A percentile compares a stretch with the other conserved stretches of the same genome.
phyloP scores from a whole-genome alignment of 2,113 vertebrate species.

The Merops nubicus region DNA sequence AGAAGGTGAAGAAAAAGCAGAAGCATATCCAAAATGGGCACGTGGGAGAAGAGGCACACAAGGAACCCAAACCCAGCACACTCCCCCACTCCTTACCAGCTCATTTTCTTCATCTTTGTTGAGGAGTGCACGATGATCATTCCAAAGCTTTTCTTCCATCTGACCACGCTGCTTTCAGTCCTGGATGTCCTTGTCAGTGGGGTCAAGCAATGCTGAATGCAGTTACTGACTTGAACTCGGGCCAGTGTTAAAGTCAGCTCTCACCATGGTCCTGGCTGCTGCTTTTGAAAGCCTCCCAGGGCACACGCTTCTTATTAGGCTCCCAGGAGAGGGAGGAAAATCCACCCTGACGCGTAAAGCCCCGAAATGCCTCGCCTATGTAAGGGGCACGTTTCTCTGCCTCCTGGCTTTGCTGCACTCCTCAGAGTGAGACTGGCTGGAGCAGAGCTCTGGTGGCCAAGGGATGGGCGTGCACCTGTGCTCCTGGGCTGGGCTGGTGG shows the following conservation, averaged over 20 bases:
- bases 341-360: not conserved
- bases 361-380: not conserved
- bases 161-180: not conserved
- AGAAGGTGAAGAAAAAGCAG: not conserved
- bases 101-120: conserved; percentile 72
- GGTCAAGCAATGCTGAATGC: not conserved
- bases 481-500: not conserved
- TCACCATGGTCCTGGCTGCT: not conserved
- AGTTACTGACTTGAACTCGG: not conserved
- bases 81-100: conserved; percentile 51
- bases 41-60: not conserved
- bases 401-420: not conserved
- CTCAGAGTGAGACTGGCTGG: not conserved
- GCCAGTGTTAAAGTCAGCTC: not conserved
- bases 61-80: not conserved
- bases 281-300: conserved; percentile 4
- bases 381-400: not conserved
- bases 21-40: not conserved
- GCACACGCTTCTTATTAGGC: not conserved
- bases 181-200: not conserved
- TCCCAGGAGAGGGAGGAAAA: conserved; percentile 13
- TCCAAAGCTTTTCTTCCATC: conserved; percentile 41
- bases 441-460: not conserved
- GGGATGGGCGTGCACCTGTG: no score
- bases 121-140: conserved; percentile 52